Base-by-base conservation (phyloP, 1,140 invertebrate species). In the Achroia grisella region DNA sequence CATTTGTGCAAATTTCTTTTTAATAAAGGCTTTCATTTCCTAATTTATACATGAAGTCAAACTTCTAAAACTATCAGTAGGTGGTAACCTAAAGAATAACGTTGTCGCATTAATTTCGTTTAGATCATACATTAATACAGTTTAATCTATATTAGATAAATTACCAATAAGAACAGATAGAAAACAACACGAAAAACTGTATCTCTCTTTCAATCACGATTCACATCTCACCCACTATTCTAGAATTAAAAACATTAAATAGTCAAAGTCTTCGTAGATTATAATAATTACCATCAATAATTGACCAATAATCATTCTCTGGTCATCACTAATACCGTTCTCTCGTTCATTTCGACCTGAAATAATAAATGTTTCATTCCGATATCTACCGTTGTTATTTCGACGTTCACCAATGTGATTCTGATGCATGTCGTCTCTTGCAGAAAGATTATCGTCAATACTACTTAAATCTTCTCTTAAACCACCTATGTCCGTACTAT, bases 231-330 rank as follows among this genome's bases (percentile, higher is more conserved):
- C 28, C 36, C 29, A 30, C 15, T 30, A 46, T 29, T 52, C 42
- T 54, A 56, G 8, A 53, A 62, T 36, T 15, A 45, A 37, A 39
- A 71, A 60, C 40, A 67, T 35, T 28, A 69, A 43, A 48, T 58
- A 67, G 31, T 65, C 58, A 39, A 46, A 51, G 23, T 69, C 44
- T 45, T 64, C 62, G 39, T 58, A 66, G 40, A 61, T 52, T 27
- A 67, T 43, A 41, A 74, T 52, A 56, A 77, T 60, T 39, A 73
- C 57, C 55, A 78, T 48, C 34, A 71, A 51, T 70, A 77, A 74
- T 71, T 73, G 74, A 68, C 67, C 58, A 52, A 48, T 58, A 54
- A 56, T 53, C 43, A 30, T 35, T 41, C 41, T 40, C 46, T 56
- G 56, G 50, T 48, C 61, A 51, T 58, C 52, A 42, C 23, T 32